These are phyloP conservation scores for Mustela nigripes DNA, from an alignment of 2,113 vertebrate genomes.

Conservation along the genomic window DNA sequence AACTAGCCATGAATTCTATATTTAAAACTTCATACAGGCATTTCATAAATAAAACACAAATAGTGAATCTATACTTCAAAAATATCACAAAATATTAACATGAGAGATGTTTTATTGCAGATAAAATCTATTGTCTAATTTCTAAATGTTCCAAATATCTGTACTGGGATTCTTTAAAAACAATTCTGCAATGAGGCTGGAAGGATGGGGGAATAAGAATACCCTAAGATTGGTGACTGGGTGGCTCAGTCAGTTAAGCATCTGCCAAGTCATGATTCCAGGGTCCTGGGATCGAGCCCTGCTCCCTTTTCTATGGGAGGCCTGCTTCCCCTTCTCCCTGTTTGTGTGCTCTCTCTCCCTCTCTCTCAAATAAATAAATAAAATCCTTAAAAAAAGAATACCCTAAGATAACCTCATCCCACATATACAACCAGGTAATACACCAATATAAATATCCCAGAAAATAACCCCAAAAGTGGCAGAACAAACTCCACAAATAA, in stretches of 20 bases:
- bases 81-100: constrained; percentile 1
- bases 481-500: neutral
- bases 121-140: neutral
- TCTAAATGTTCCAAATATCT: neutral
- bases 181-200: neutral
- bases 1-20: neutral
- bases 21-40: neutral
- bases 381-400: neutral
- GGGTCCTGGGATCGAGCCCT: too few species aligned
- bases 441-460: neutral
- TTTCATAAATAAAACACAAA: neutral
- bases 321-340: too few species aligned
- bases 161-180: neutral
- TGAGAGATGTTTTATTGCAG: neutral
- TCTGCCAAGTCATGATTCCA: too few species aligned
- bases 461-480: neutral
- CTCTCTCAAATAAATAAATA: too few species aligned
- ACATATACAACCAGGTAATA: neutral
- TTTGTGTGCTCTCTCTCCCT: too few species aligned
- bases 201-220: neutral
- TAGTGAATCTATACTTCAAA: neutral
- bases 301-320: too few species aligned
- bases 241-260: too few species aligned
- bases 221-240: neutral
- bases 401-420: neutral